Evolutionary conservation across 2,113 vertebrate genomes (phyloP), one percentile per base, ranked within the genome.

Genomic region (Craseonycteris thonglongyai): DNA sequence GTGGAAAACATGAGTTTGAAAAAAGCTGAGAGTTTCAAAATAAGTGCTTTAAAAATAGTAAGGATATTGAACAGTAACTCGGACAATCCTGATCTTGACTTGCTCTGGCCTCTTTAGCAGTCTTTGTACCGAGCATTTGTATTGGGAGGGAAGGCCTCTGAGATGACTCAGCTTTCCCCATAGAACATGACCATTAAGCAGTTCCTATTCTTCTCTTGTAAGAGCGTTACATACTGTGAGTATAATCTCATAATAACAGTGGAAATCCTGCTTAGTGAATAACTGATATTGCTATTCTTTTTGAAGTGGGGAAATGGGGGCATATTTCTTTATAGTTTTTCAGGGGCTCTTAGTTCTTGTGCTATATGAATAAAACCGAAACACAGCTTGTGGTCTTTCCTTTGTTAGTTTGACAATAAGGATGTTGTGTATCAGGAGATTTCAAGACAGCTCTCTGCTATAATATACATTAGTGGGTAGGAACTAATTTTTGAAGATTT

Each of bases 401-500:
- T 45, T 97, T 97, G 96, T 96, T 78, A 91, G 75, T 85, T 94
- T 40, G 0, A 97, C 94, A 96, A 28, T 78, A 84, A 93, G 89
- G 56, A 38, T 88, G 87, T 1, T 90, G 94, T 97, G 97, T 97
- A 96, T 97, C 88, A 86, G 76, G 0, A 85, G 71, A 19, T 14
- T 88, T 75, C 71, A 84, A 78, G 89, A 56, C 68, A 93, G 65
- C 83, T 96, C 81, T 91, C 58, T 85, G 5, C 7, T 95, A 83
- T 96, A 88, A 95, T 91, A 90, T 88, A 81, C 97, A 94, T 97
- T 83, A 79, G 78, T 65, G 91, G 78, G 61, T 33, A 71, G 90
- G 80, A 87, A 88, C 93, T 98, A 93, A 97, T 97, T 97, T 97
- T 97, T 96, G 97, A 95, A 96, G 89, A 98, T 97, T 97, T 97